Base-by-base conservation (phyloP, 2,113 vertebrate species). In the Casuarius casuarius region DNA sequence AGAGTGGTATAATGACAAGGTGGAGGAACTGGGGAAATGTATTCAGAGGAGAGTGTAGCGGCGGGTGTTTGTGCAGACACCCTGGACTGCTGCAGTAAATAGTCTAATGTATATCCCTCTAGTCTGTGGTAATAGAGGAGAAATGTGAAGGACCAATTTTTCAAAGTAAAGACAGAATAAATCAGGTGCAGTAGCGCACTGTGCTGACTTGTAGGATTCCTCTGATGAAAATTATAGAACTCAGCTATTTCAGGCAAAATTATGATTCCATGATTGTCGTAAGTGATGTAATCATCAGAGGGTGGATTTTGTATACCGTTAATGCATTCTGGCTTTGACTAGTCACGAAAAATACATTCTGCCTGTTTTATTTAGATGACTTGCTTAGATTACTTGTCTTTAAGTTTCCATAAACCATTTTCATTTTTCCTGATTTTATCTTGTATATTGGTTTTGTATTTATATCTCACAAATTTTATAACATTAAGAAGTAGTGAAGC, bases 161-260 rank as follows among this genome's bases (percentile, higher is more conserved):
- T 99, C 98, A 98, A 94, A 94, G 98, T 98, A 98, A 98, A 98
- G 98, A 98, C 96, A 95, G 98, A 98, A 98, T 99, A 98, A 98
- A 98, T 99, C 98, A 98, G 98, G 75, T 91, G 93, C 85, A 94
- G 86, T 93, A 97, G 98, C 97, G 93, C 90, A 54, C 97, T 95
- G 89, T 97, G 98, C 98, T 96, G 97, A 96, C 97, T 97, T 96
- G 73, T 89, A 97, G 90, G 96, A 94, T 94, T 97, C 97, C 95
- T 97, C 90, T 94, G 97, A 96, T 97, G 97, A 98, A 98, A 98
- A 98, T 97, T 97, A 97, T 86, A 97, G 97, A 96, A 97, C 97
- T 98, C 97, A 93, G 97, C 98, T 98, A 95, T 98, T 98, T 97
- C 78, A 94, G 92, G 96, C 96, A 96, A 97, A 98, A 98, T 97